phyloP scores from a whole-genome alignment of 2,113 vertebrate genomes.

The Odocoileus hemionus region DNA sequence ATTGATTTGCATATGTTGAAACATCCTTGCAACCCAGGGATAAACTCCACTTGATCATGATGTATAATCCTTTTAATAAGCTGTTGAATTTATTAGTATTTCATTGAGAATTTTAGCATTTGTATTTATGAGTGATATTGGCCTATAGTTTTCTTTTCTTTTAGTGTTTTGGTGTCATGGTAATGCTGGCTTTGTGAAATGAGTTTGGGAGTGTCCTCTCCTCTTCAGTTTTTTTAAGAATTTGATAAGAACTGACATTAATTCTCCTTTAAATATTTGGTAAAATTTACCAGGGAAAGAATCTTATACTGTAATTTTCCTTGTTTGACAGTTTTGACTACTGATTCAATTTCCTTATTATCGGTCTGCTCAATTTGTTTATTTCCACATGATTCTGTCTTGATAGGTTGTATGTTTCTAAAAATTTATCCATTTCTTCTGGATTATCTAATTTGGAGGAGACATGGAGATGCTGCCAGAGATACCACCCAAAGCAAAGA shows the following conservation, averaged over 20 bases:
- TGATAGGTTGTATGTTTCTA: not conserved
- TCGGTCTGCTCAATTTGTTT: not conserved
- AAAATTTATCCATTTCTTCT: not conserved
- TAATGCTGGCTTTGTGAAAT: not conserved
- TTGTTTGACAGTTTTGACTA: not conserved
- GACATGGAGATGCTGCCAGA: not conserved
- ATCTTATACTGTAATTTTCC: not conserved
- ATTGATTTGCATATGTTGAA: not conserved
- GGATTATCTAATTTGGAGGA: not conserved
- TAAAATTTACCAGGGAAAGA: not conserved
- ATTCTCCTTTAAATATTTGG: not conserved
- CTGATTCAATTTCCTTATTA: not conserved
- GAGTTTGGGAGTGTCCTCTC: not conserved
- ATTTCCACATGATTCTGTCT: not conserved
- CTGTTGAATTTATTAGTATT: not conserved
- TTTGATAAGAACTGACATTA: not conserved
- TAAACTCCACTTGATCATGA: not conserved
- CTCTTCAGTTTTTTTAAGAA: not conserved
- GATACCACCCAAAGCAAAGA: not conserved
- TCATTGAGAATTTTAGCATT: not conserved
- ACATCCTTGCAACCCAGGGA: not conserved
- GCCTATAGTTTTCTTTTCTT: not conserved
- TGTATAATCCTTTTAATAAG: not conserved
- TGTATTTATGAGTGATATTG: not conserved
- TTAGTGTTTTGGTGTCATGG: not conserved